Percentiles rank a stretch among this genome's conserved stretches.
Evolutionary conservation across 2,888 invertebrate species (phyloP).

Genomic region (Volucella bombylans): DNA sequence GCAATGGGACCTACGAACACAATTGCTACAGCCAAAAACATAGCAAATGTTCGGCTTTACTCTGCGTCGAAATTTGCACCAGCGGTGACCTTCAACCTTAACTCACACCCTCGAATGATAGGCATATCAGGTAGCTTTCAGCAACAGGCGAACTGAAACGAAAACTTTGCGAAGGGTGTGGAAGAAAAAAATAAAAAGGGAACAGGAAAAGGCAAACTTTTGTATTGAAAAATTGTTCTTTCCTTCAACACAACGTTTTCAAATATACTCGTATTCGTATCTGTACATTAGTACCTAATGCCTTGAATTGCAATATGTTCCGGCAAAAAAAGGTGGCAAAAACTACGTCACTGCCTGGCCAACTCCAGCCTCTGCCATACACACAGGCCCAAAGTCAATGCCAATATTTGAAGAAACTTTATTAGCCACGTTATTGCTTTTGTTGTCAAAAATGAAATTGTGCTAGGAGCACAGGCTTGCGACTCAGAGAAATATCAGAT

Average conservation of each 20-base stretch:
- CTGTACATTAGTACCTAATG: conserved; percentile 9
- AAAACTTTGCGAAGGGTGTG: background rate
- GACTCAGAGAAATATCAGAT: background rate
- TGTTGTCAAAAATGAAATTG: conserved; percentile 32
- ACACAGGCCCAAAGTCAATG: background rate
- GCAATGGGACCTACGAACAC: conserved; percentile 3
- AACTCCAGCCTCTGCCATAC: background rate
- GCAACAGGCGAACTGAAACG: conserved; percentile 55
- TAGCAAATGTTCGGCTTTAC: background rate
- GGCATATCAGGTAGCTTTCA: conserved; percentile 40
- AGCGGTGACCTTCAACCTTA: conserved; percentile 22
- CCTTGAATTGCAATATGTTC: conserved; percentile 40
- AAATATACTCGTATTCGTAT: background rate
- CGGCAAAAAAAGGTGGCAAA: conserved; percentile 24
- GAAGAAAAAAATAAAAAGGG: conserved; percentile 2
- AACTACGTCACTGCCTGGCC: background rate
- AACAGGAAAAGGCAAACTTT: background rate
- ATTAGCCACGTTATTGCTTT: conserved; percentile 42
- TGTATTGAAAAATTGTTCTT: conserved; percentile 37
- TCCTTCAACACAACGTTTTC: background rate
- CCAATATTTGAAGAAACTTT: conserved; percentile 18
- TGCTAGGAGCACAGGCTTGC: background rate
- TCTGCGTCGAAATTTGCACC: conserved; percentile 39
- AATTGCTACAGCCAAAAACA: conserved; percentile 50
- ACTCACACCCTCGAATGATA: conserved; percentile 8